Base-by-base conservation (phyloP, 2,797 vertebrate genomes). In the Galagoides demidoff region DNA sequence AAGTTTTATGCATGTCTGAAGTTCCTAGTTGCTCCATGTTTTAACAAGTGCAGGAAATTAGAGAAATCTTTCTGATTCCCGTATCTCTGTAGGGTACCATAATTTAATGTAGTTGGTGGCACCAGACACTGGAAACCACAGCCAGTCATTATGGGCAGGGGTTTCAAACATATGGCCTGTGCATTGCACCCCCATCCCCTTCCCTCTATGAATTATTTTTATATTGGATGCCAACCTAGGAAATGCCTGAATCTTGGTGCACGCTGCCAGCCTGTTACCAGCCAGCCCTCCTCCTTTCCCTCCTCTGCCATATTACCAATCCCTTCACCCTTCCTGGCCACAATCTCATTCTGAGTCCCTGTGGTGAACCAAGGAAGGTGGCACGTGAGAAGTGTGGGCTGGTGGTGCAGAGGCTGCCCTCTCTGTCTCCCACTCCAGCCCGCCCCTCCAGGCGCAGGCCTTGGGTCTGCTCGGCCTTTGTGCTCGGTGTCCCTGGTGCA, bases 261-360 rank as follows among this genome's bases (percentile, higher is more conserved):
- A 97, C 66, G 29, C 92, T 95, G 95, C 91, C 96, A 96, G 95
- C 90, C 55, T 96, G 84, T 93, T 97, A 96, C 95, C 98, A 98
- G 97, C 93, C 96, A 96, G 96, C 97, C 86, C 63, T 90, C 93
- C 93, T 92, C 78, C 57, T 90, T 97, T 77, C 74, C 89, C 85
- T 91, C 82, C 93, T 85, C 97, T 98, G 89, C 87, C 84, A 55
- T 77, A 95, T 8, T 45, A 71, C 59, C 43, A 70, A 73, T 91
- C 79, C 95, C 66, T 89, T 97, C 97, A 66, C 90, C 97, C 85
- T 87, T 86, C 34, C 70, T 94, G 96, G 95, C 97, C 97, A 97
- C 84, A 86, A 84, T 94, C 92, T 95, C 71, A 7, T 85, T n/a
- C 49, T 61, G 85, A 93, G 39, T 45, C 66, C 73, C 74, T 82